These are phyloP conservation scores for Galleria mellonella DNA, from an alignment of 1,140 invertebrate genomes.

Conservation along the genomic window DNA sequence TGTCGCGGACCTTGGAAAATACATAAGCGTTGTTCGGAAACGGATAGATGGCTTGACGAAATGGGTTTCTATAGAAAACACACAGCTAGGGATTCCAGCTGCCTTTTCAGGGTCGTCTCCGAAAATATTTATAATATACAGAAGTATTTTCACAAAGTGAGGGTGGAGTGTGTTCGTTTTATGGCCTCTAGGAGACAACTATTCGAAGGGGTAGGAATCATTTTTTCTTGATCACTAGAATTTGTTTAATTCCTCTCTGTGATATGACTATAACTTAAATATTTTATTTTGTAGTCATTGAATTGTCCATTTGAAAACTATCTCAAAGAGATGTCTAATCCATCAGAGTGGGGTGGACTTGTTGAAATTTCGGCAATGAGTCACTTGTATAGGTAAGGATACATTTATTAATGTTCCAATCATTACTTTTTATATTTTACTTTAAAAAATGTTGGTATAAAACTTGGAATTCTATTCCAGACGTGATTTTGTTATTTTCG, in stretches of 20 bases:
- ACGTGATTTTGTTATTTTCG: conserved; percentile 84
- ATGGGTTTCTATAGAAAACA: conserved; percentile 88
- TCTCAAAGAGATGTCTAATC: conserved; percentile 80
- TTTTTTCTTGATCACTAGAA: conserved; percentile 26
- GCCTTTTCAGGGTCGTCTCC: conserved; percentile 88
- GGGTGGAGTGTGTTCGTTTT: conserved; percentile 82
- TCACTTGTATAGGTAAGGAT: conserved; percentile 78
- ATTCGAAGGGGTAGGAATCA: conserved; percentile 61
- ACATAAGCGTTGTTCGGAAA: conserved; percentile 61
- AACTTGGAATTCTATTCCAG: conserved; percentile 59
- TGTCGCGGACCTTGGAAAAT: conserved; percentile 65
- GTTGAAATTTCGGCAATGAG: conserved; percentile 83
- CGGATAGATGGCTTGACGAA: conserved; percentile 85
- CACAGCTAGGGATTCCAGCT: conserved; percentile 87
- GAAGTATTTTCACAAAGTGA: conserved; percentile 81
- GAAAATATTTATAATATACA: conserved; percentile 91
- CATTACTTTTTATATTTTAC: conserved; percentile 12
- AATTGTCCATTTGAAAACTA: conserved; percentile 78
- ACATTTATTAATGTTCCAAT: conserved; percentile 11
- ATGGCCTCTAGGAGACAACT: conserved; percentile 76
- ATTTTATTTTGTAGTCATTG: conserved; percentile 72
- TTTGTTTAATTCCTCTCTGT: conserved; percentile 16
- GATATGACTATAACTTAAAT: conserved; percentile 25
- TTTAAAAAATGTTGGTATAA: conserved; percentile 4
- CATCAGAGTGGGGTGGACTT: conserved; percentile 80